phyloP scores from a whole-genome alignment of 2,888 invertebrate genomes.

The Nipponacmea schrenckii region DNA sequence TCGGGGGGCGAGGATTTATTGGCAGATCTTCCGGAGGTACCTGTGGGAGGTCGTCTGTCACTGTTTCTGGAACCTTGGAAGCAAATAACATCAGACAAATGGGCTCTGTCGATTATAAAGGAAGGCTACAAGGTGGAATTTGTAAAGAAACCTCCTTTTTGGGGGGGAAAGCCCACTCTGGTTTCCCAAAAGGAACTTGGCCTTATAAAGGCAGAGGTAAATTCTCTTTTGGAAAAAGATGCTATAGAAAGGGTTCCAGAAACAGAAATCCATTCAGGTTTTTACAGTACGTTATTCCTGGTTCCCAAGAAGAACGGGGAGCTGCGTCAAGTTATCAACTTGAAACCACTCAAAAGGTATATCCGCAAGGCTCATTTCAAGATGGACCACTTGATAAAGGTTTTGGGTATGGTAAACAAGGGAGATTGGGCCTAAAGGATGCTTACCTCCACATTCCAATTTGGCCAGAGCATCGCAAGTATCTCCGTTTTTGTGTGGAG shows the following conservation, averaged over 20 bases:
- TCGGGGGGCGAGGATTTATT: too few relatives aligned
- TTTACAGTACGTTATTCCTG: slow-evolving; percentile 34
- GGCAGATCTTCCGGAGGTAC: slow-evolving; percentile 15
- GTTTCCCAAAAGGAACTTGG: slow-evolving; percentile 15
- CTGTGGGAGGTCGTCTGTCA: slow-evolving; percentile 26
- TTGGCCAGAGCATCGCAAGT: too few relatives aligned
- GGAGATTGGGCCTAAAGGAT: slow-evolving; percentile 31
- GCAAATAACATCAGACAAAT: slow-evolving; percentile 29
- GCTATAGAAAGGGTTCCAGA: slow-evolving; percentile 26
- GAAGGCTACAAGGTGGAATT: slow-evolving; percentile 31
- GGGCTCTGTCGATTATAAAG: slow-evolving; percentile 24
- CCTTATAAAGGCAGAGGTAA: slow-evolving; percentile 17
- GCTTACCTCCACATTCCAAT: too few relatives aligned
- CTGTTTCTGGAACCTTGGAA: slow-evolving; percentile 26
- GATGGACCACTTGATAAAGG: slow-evolving; percentile 29
- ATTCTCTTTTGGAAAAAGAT: slow-evolving; percentile 22
- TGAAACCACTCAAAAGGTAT: slow-evolving; percentile 33
- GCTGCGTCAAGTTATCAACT: slow-evolving; percentile 20
- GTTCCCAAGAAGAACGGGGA: slow-evolving; percentile 23
- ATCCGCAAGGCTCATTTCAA: slow-evolving; percentile 34
- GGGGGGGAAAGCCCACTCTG: slow-evolving; percentile 18
- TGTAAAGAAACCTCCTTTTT: slow-evolving; percentile 17
- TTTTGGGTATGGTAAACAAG: slow-evolving; percentile 27
- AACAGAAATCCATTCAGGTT: slow-evolving; percentile 21
- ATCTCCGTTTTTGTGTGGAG: too few relatives aligned